These are phyloP conservation scores for Bufo gargarizans DNA, from an alignment of 2,113 vertebrate species.

Conservation along the genomic window DNA sequence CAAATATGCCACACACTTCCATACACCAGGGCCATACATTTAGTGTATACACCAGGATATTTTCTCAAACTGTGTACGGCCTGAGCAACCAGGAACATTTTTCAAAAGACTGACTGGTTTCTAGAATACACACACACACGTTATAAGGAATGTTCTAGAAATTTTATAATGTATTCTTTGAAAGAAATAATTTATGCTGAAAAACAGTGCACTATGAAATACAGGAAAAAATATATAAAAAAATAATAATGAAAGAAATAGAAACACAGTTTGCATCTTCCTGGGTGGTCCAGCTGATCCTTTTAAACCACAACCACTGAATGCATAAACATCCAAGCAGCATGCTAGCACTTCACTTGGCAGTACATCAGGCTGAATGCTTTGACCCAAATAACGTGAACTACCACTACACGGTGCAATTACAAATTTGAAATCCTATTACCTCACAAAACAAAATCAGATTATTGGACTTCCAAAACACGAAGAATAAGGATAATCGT, in stretches of 20 bases:
- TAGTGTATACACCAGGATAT: not conserved
- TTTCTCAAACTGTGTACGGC: not conserved
- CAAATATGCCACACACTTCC: too few relatives aligned
- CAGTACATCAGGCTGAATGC: not conserved
- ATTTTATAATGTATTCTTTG: not conserved
- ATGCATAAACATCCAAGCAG: not conserved
- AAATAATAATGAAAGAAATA: too few relatives aligned
- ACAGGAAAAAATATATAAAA: not conserved
- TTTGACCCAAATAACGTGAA: not conserved
- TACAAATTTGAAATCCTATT: not conserved
- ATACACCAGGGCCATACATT: too few relatives aligned
- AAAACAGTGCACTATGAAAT: not conserved
- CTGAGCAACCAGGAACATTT: not conserved
- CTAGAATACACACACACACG: not conserved
- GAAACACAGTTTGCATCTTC: not conserved
- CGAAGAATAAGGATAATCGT: not conserved
- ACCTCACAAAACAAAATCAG: not conserved
- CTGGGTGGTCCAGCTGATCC: not conserved
- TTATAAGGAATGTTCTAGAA: not conserved
- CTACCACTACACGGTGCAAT: not conserved
- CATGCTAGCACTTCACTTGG: slow-evolving; percentile 8
- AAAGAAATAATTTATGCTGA: not conserved
- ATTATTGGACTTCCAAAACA: not conserved
- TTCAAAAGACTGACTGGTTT: not conserved
- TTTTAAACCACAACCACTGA: not conserved